Evolutionary conservation across 2,797 vertebrate species (phyloP).

Genomic region (Pogonophryne albipinna): DNA sequence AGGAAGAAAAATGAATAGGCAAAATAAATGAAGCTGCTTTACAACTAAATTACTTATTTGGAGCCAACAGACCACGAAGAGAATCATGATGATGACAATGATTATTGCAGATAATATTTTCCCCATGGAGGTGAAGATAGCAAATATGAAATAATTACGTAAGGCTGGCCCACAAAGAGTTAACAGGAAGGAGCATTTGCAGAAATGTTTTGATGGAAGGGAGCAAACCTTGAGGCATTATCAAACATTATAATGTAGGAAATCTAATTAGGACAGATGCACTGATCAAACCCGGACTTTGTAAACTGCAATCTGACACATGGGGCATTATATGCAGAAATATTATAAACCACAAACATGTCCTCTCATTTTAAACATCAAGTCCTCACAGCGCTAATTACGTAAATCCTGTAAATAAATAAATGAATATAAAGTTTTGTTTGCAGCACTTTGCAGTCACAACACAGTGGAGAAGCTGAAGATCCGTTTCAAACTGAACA

Average conservation of each 20-base stretch:
- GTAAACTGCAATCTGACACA: constrained; percentile 60
- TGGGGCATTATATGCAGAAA: constrained; percentile 38
- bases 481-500: constrained; percentile 70
- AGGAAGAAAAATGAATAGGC: constrained; percentile 86
- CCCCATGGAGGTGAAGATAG: constrained; percentile 78
- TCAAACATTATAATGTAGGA: constrained; percentile 79
- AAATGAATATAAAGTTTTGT: constrained; percentile 39
- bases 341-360: constrained; percentile 38
- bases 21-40: constrained; percentile 87
- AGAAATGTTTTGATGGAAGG: constrained; percentile 73
- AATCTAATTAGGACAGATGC: constrained; percentile 81
- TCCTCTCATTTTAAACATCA: constrained; percentile 35
- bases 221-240: constrained; percentile 71
- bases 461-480: constrained; percentile 45
- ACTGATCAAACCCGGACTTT: constrained; percentile 73
- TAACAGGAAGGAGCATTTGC: constrained; percentile 69
- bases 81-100: constrained; percentile 82
- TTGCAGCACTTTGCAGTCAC: constrained; percentile 33
- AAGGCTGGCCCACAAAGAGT: constrained; percentile 67
- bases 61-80: constrained; percentile 81
- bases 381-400: constrained; percentile 27
- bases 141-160: constrained; percentile 79
- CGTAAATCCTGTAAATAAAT: constrained; percentile 33
- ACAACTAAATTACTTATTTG: constrained; percentile 88
- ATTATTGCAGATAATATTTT: constrained; percentile 85